phyloP scores from a whole-genome alignment of 2,888 invertebrate genomes.

The Polia nebulosa region DNA sequence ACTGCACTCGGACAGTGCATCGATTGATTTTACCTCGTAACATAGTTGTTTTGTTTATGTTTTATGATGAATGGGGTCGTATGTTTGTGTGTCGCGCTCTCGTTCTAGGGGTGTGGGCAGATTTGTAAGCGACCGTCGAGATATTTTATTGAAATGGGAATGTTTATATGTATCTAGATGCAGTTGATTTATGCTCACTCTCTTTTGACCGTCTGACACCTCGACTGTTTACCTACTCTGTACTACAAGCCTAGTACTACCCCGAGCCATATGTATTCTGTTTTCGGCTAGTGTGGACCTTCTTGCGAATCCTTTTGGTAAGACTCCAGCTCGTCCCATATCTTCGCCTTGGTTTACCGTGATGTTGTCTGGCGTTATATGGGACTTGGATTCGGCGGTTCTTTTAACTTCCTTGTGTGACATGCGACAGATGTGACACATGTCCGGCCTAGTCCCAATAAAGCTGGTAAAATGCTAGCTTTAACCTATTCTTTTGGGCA shows the following conservation, averaged over 20 bases:
- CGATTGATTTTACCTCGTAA: conserved; percentile 64
- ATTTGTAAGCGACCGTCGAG: conserved; percentile 8
- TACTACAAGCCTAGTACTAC: background rate
- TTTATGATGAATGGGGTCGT: conserved; percentile 53
- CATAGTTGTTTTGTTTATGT: conserved; percentile 59
- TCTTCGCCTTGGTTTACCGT: background rate
- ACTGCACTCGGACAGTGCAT: conserved; percentile 58
- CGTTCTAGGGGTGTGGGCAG: conserved; percentile 10
- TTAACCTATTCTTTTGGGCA: too few species aligned
- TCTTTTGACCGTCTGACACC: background rate
- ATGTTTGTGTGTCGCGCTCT: conserved; percentile 33
- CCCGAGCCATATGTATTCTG: background rate
- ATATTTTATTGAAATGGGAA: background rate
- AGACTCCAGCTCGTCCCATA: background rate
- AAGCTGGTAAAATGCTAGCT: too few species aligned
- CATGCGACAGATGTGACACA: background rate
- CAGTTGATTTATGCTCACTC: background rate
- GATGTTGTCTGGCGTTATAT: background rate
- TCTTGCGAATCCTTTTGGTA: background rate
- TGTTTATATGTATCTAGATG: conserved; percentile 1
- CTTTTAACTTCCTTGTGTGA: background rate
- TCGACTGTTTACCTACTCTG: background rate
- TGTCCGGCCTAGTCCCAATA: background rate
- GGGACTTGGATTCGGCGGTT: background rate
- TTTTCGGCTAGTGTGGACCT: background rate